These are phyloP conservation scores for Monochamus saltuarius DNA, from an alignment of 1,140 invertebrate genomes.

Conservation along the genomic window DNA sequence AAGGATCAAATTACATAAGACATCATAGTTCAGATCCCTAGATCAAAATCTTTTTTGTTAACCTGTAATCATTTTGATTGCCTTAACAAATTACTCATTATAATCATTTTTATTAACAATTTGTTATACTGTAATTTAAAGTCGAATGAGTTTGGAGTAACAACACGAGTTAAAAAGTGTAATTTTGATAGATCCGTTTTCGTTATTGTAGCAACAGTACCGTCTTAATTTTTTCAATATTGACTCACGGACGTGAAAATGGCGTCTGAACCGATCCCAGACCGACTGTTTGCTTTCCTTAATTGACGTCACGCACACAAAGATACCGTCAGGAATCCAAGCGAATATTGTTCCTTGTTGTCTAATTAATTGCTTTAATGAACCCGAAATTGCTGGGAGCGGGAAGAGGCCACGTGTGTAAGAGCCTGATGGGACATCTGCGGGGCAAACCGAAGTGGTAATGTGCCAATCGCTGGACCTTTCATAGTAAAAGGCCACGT, in stretches of 20 bases:
- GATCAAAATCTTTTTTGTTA: too few species aligned
- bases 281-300: constrained; percentile 14
- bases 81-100: too few species aligned
- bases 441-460: constrained; percentile 7
- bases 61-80: too few species aligned
- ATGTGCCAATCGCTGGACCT: constrained; percentile 13
- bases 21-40: too few species aligned
- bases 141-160: too few species aligned
- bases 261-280: not conserved
- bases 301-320: constrained; percentile 15
- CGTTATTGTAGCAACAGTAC: too few species aligned
- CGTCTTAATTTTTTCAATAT: not conserved
- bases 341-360: constrained; percentile 10
- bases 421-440: constrained; percentile 13
- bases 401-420: constrained; percentile 10
- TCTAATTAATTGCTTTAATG: constrained; percentile 18
- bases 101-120: too few species aligned
- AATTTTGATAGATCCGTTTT: too few species aligned
- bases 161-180: too few species aligned
- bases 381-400: constrained; percentile 15
- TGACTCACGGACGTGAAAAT: not conserved
- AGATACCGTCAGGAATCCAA: constrained; percentile 4
- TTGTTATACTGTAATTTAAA: too few species aligned
- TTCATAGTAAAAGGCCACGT: constrained; percentile 10
- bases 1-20: too few species aligned